These are phyloP conservation scores for Anorthoa munda DNA, from an alignment of 2,888 invertebrate species.

Conservation along the genomic window DNA sequence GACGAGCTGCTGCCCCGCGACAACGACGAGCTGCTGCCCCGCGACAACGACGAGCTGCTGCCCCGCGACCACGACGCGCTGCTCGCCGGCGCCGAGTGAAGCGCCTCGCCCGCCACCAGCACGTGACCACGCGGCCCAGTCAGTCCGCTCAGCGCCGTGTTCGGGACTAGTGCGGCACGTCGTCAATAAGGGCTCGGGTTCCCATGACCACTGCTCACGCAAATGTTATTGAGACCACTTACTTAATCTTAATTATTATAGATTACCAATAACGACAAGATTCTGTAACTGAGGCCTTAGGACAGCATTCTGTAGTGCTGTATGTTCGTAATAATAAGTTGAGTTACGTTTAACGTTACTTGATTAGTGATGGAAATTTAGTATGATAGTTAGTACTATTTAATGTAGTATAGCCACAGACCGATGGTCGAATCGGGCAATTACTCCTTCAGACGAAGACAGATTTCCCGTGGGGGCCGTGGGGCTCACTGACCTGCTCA, in stretches of 20 bases:
- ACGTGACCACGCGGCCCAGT: not conserved
- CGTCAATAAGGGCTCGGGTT: too few species aligned
- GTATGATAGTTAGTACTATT: too few species aligned
- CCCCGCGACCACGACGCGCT: not conserved
- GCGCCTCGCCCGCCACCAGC: not conserved
- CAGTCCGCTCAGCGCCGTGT: too few species aligned
- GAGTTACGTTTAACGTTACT: not conserved
- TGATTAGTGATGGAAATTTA: too few species aligned
- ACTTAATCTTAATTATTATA: not conserved
- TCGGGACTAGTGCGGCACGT: not conserved
- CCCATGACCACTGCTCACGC: too few species aligned
- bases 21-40: not conserved
- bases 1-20: not conserved
- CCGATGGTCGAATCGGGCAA: not conserved
- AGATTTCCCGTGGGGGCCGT: not conserved
- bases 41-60: not conserved
- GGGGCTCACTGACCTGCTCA: too few species aligned
- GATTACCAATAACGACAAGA: not conserved
- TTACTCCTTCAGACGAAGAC: not conserved
- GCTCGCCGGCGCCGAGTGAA: not conserved
- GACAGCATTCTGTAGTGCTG: not conserved
- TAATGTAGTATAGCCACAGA: too few species aligned
- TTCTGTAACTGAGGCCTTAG: slow-evolving; percentile 8
- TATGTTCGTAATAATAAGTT: slow-evolving; percentile 4
- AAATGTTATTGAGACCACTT: not conserved